phyloP scores from a whole-genome alignment of 2,888 invertebrate species.

The Caradrina kadenii region DNA sequence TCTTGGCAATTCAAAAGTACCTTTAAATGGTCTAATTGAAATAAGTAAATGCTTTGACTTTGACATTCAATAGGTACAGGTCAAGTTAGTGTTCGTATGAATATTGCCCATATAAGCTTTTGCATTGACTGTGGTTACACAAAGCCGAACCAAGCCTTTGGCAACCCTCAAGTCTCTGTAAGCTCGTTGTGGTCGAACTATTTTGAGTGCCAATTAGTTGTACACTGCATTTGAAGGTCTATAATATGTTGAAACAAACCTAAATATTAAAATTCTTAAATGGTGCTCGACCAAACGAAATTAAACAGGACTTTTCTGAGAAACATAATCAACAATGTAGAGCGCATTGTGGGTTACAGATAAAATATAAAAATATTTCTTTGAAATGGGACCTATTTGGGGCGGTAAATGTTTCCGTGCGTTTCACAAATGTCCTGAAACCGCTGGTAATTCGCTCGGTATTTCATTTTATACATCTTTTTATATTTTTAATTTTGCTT shows the following conservation, averaged over 20 bases:
- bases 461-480: constrained; percentile 28
- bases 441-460: constrained; percentile 37
- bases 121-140: constrained; percentile 22
- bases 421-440: constrained; percentile 49
- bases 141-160: constrained; percentile 21
- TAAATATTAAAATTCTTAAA: constrained; percentile 7
- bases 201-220: constrained; percentile 38
- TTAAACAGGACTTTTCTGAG: constrained; percentile 24
- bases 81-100: not conserved
- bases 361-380: constrained; percentile 40
- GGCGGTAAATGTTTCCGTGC: constrained; percentile 54
- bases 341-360: constrained; percentile 23
- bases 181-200: constrained; percentile 38
- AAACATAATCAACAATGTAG: constrained; percentile 34
- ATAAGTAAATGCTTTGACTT: too few relatives aligned
- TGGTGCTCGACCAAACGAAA: constrained; percentile 33
- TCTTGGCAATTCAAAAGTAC: too few relatives aligned
- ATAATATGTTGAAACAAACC: not conserved
- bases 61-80: not conserved
- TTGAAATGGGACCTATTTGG: constrained; percentile 37
- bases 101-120: not conserved
- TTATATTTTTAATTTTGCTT: constrained; percentile 14
- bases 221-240: constrained; percentile 13
- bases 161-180: constrained; percentile 26
- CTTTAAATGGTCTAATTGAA: too few relatives aligned